Conservation (phyloP, 2,888 invertebrate species). For the Dyspetes luteomarginatus region DNA sequence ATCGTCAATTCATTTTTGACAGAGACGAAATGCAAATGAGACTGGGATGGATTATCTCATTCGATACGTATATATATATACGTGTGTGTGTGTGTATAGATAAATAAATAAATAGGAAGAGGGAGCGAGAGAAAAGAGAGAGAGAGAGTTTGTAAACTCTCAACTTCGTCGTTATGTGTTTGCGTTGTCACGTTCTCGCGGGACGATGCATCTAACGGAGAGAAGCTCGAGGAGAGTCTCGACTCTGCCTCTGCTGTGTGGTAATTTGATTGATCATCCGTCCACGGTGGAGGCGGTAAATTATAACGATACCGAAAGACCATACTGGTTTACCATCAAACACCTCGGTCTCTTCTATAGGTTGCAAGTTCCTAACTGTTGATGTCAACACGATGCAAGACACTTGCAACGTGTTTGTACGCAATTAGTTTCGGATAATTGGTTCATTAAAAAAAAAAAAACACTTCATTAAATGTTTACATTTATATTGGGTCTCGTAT, state of each 20-base stretch:
- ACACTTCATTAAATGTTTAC: too few species aligned
- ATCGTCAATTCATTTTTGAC: neutral
- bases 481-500: too few species aligned
- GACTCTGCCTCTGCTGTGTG: conserved; percentile 31
- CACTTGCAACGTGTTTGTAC: too few species aligned
- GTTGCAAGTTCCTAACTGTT: neutral
- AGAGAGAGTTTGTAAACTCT: conserved; percentile 69
- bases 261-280: conserved; percentile 64
- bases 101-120: conserved; percentile 42
- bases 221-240: conserved; percentile 67
- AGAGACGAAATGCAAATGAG: conserved; percentile 2
- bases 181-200: conserved; percentile 67
- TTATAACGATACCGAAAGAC: conserved; percentile 53
- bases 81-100: conserved; percentile 43
- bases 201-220: conserved; percentile 73
- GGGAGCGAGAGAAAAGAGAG: conserved; percentile 60
- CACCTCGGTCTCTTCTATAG: neutral
- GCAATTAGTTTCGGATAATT: too few species aligned
- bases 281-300: conserved; percentile 46
- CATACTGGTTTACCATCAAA: conserved; percentile 17
- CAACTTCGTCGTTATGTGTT: conserved; percentile 70
- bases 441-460: too few species aligned
- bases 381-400: neutral
- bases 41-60: conserved; percentile 45
- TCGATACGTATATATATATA: conserved; percentile 58